A percentile compares a stretch with the other conserved stretches of the same genome.
phyloP scores from a whole-genome alignment of 2,888 invertebrate species.

The Ctenicera cuprea region DNA sequence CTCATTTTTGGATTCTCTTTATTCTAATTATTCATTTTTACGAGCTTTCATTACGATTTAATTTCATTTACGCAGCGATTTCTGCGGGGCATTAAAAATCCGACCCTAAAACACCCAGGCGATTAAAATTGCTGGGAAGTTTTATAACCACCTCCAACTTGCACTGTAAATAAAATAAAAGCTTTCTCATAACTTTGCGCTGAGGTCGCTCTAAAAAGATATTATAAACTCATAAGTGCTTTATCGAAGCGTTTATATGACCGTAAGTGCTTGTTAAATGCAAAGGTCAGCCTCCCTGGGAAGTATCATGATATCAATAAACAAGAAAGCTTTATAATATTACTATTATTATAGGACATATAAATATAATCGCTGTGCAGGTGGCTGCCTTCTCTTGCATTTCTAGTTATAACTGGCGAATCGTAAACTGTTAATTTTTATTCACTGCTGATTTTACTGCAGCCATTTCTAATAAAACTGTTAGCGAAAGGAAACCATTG shows the following conservation, averaged over 20 bases:
- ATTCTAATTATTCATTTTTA: constrained; percentile 36
- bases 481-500: constrained; percentile 11
- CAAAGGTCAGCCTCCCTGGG: constrained; percentile 37
- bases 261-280: constrained; percentile 31
- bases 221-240: constrained; percentile 29
- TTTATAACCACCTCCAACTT: constrained; percentile 4
- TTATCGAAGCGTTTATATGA: constrained; percentile 30
- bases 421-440: constrained; percentile 41
- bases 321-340: constrained; percentile 37
- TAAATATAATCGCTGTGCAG: constrained; percentile 44
- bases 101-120: not conserved
- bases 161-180: constrained; percentile 11
- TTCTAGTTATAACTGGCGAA: constrained; percentile 20
- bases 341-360: constrained; percentile 29
- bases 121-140: constrained; percentile 5
- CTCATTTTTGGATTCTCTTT: constrained; percentile 36
- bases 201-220: not conserved
- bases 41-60: constrained; percentile 23
- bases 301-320: constrained; percentile 35
- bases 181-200: constrained; percentile 2
- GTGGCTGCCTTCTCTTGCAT: constrained; percentile 33
- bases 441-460: constrained; percentile 19
- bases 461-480: constrained; percentile 30
- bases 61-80: constrained; percentile 14
- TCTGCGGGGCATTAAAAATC: constrained; percentile 9